These are phyloP conservation scores for Neostethus bicornis DNA, from an alignment of 2,797 vertebrate genomes.

Conservation along the genomic window DNA sequence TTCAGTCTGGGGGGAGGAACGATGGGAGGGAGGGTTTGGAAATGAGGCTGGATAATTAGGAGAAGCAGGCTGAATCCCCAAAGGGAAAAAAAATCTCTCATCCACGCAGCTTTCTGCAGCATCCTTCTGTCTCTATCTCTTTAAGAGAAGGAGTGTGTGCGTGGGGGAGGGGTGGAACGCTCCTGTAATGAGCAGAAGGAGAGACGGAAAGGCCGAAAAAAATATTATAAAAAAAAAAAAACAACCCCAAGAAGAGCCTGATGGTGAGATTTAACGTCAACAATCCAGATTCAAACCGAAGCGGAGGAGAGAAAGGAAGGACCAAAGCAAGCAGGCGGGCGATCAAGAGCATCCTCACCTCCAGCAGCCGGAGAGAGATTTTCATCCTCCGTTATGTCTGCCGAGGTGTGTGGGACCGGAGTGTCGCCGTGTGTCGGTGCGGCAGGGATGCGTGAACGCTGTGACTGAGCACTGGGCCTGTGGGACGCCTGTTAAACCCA, in stretches of 20 bases:
- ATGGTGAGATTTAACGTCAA: conserved; percentile 72
- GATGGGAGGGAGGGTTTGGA: conserved; percentile 37
- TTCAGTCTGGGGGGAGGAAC: conserved; percentile 35
- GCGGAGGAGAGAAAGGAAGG: conserved; percentile 48
- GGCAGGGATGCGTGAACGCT: conserved; percentile 66
- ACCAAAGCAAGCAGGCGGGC: no score
- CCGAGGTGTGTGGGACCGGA: conserved; percentile 50
- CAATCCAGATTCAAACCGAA: conserved; percentile 48
- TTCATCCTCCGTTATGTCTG: conserved; percentile 64
- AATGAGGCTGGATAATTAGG: conserved; percentile 75
- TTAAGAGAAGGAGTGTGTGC: conserved; percentile 84
- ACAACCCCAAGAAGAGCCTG: no score
- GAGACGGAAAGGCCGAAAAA: conserved; percentile 63
- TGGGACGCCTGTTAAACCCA: conserved; percentile 78
- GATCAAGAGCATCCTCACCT: conserved; percentile 51
- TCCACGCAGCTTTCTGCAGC: conserved; percentile 51
- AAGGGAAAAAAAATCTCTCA: conserved; percentile 47
- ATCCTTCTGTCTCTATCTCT: conserved; percentile 86
- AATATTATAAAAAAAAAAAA: no score
- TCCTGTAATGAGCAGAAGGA: conserved; percentile 82
- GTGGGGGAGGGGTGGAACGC: conserved; percentile 80
- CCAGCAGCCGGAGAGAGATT: conserved; percentile 49
- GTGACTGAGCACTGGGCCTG: conserved; percentile 75
- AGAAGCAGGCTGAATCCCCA: conserved; percentile 68
- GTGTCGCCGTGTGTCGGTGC: conserved; percentile 56